phyloP scores from a whole-genome alignment of 2,888 invertebrate genomes.

The Ptychoptera contaminata region DNA sequence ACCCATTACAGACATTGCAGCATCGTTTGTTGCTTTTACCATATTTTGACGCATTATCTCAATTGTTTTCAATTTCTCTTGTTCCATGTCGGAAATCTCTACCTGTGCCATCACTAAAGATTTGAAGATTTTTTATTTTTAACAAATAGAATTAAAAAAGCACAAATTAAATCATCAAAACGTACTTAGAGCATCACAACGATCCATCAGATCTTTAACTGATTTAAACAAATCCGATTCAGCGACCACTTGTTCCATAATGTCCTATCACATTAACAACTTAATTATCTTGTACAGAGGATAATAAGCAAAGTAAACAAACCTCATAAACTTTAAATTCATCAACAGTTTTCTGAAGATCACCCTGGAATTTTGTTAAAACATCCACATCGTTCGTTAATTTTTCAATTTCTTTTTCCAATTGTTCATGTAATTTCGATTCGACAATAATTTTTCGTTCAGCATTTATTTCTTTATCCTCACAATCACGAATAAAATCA shows the following conservation, averaged over 20 bases:
- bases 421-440: slow-evolving; percentile 16
- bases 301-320: neutral
- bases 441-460: slow-evolving; percentile 21
- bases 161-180: neutral
- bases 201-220: slow-evolving; percentile 26
- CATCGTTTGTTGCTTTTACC: slow-evolving; percentile 25
- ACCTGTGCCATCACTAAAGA: slow-evolving; percentile 26
- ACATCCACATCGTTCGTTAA: slow-evolving; percentile 15
- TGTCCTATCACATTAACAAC: slow-evolving; percentile 4
- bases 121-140: neutral
- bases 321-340: slow-evolving; percentile 24
- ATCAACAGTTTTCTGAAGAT: slow-evolving; percentile 19
- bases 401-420: slow-evolving; percentile 17
- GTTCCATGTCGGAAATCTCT: slow-evolving; percentile 22
- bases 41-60: slow-evolving; percentile 25
- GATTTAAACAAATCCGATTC: slow-evolving; percentile 21
- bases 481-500: slow-evolving; percentile 26
- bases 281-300: too few species aligned
- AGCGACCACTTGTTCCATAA: slow-evolving; percentile 23
- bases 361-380: slow-evolving; percentile 18
- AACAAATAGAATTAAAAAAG: neutral
- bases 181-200: slow-evolving; percentile 29
- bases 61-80: slow-evolving; percentile 18
- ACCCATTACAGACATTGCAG: slow-evolving; percentile 23
- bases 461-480: slow-evolving; percentile 21